Evolutionary conservation across 1,140 invertebrate genomes (phyloP), one percentile per base, ranked within the genome.

Genomic region (Atta colombica): DNA sequence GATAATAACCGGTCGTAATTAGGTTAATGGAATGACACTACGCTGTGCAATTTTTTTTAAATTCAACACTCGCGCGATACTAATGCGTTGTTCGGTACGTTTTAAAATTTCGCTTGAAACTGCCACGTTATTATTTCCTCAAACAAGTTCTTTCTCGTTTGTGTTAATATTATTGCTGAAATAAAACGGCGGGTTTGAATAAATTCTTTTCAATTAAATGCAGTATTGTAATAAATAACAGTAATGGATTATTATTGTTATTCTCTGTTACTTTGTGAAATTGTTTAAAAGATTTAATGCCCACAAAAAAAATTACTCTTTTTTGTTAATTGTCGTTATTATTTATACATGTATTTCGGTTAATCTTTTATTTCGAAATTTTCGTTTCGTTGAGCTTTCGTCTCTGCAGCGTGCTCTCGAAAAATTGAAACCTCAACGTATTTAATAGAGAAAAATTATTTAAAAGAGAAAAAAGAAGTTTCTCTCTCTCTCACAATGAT

Each of bases 21-120:
- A 89, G 88, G 89, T 90, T 89, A 90, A 89, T 89, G 89, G 85
- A 86, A 49, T 72, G 77, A 89, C 71, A 87, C 55, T 61, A 66
- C 35, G 84, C 58, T 25, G 18, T 61, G 66, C 66, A 71, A 66
- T 78, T 81, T 88, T 61, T 75, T 85, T 61, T 55, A 31, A 53
- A 66, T 85, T 85, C 31, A 68, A 3, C 74, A 45, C 72, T 39
- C 45, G 58, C 31, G 35, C 51, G 12, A 53, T 49, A n/a, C 1
- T 68, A 68, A 60, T 35, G 55, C 68, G 10, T 21, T 31, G 28
- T 63, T 86, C 58, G 45, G 16, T 58, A 60, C 25, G n/a, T 71
- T 74, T 58, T 71, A 71, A 60, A 69, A 18, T 14, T 39, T 21
- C 21, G 31, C 51, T 63, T 1, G 25, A 49, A 63, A 75, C 10